Evolutionary conservation across 2,888 invertebrate species (phyloP).

Genomic region (Leptopilina myrica): DNA sequence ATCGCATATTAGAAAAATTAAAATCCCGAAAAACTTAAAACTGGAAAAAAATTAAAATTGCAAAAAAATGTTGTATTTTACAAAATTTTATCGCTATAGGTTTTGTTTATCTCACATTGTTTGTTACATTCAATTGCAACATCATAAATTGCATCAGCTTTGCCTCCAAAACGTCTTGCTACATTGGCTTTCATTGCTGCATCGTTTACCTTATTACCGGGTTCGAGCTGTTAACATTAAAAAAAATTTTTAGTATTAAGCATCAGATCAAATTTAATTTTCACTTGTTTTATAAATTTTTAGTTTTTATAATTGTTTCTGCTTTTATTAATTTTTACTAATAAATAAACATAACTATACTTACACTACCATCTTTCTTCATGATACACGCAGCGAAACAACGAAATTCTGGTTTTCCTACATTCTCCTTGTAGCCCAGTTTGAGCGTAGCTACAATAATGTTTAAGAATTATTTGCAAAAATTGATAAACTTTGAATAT

Average conservation of each 20-base stretch:
- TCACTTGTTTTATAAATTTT: too few relatives aligned
- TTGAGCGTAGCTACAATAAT: background rate
- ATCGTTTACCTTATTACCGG: background rate
- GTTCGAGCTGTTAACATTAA: background rate
- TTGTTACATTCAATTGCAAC: background rate
- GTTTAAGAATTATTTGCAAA: background rate
- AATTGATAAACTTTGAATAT: too few relatives aligned
- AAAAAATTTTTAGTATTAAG: background rate
- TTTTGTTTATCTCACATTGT: background rate
- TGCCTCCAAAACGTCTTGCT: background rate
- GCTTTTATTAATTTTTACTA: too few relatives aligned
- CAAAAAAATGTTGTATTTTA: too few relatives aligned
- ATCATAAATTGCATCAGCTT: background rate
- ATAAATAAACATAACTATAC: background rate
- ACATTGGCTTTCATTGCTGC: background rate
- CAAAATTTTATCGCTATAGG: too few relatives aligned
- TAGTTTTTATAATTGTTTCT: too few relatives aligned
- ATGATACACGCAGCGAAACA: background rate
- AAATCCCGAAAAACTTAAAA: background rate
- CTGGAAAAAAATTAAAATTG: too few relatives aligned
- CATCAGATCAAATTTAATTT: background rate
- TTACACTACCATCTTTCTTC: constrained; percentile 10
- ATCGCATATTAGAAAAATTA: background rate
- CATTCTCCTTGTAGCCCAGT: background rate
- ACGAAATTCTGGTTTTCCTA: background rate